phyloP scores from a whole-genome alignment of 2,888 invertebrate genomes.

The Neria commutata region DNA sequence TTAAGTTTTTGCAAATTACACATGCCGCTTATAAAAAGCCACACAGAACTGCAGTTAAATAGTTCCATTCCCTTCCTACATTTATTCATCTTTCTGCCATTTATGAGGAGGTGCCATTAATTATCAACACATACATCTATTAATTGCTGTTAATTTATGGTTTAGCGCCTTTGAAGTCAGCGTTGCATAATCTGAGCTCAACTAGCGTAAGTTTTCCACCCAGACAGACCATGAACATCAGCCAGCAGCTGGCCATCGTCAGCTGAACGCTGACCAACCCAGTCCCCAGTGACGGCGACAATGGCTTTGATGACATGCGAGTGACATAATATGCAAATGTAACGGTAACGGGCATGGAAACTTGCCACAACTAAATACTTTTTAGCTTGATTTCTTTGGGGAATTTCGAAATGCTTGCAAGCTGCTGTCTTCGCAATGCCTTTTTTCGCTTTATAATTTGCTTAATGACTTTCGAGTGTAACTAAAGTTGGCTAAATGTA shows the following conservation, averaged over 20 bases:
- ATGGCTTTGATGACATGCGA: constrained; percentile 45
- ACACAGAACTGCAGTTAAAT: no score
- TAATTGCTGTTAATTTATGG: background rate
- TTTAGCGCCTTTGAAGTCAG: constrained; percentile 2
- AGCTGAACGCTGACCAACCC: constrained; percentile 9
- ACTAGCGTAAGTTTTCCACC: background rate
- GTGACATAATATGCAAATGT: constrained; percentile 55
- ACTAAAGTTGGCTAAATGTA: constrained; percentile 39
- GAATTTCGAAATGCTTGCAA: constrained; percentile 39
- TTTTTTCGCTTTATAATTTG: constrained; percentile 46
- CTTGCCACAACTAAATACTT: constrained; percentile 41
- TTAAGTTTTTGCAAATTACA: no score
- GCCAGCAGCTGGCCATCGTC: no score
- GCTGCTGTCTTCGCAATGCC: constrained; percentile 32
- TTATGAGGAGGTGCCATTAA: no score
- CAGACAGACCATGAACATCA: background rate
- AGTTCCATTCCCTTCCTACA: no score
- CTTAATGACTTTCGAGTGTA: constrained; percentile 51
- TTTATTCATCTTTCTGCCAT: no score
- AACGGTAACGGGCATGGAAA: constrained; percentile 15
- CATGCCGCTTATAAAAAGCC: no score
- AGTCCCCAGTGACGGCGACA: constrained; percentile 37
- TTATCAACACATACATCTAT: no score
- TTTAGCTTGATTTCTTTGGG: constrained; percentile 60
- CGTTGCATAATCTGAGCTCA: constrained; percentile 16